These are phyloP conservation scores for Phalacrocorax pelagicus DNA, from an alignment of 2,113 vertebrate genomes.

Conservation along the genomic window DNA sequence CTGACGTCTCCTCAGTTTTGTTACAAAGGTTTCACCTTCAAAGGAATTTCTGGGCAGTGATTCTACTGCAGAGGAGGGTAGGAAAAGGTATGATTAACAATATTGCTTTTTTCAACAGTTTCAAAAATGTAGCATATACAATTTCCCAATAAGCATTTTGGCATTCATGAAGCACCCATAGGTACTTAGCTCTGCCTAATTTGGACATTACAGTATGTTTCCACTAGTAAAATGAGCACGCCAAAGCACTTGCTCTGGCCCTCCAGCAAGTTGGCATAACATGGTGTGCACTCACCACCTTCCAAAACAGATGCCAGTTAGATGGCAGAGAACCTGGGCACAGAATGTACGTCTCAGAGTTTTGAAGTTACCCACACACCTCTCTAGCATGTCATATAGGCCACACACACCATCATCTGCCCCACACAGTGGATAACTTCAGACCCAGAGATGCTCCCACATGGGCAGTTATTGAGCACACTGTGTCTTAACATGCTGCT, in stretches of 20 bases:
- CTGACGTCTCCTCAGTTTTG: neutral
- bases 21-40: neutral
- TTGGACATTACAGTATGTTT: neutral
- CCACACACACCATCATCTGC: neutral
- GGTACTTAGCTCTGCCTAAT: neutral
- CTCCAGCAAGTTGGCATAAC: neutral
- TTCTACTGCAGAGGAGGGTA: neutral
- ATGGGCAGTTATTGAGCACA: neutral
- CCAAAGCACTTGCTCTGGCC: neutral
- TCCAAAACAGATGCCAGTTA: neutral
- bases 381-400: neutral
- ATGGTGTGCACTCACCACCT: neutral
- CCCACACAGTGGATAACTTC: neutral
- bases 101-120: neutral
- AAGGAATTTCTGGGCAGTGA: neutral
- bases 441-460: neutral
- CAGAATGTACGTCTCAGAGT: neutral
- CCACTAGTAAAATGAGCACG: neutral
- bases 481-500: neutral
- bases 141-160: neutral
- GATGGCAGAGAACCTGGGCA: neutral
- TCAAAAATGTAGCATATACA: neutral
- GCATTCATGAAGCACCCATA: neutral
- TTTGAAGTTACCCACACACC: neutral
- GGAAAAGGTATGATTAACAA: neutral